These are phyloP conservation scores for Eospalax fontanierii DNA, from an alignment of 2,797 vertebrate genomes.

Conservation along the genomic window DNA sequence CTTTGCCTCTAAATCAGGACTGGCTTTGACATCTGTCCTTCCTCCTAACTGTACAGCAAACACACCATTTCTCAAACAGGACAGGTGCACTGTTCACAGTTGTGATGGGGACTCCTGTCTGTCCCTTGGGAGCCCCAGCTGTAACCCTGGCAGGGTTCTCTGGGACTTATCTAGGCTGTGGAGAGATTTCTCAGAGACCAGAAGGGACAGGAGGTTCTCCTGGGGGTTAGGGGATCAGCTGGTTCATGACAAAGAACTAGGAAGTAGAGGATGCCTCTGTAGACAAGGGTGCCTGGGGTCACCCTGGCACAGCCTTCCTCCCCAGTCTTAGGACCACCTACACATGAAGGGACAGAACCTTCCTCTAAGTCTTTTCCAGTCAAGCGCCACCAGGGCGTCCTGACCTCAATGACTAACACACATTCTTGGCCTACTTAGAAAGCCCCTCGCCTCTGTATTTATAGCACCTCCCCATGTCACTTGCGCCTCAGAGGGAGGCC, in stretches of 20 bases:
- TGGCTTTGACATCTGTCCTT: not conserved
- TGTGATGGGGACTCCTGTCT: not conserved
- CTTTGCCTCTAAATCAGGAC: too few relatives aligned
- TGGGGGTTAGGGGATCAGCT: not conserved
- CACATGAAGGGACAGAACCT: not conserved
- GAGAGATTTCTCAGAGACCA: not conserved
- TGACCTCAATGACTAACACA: constrained; percentile 87
- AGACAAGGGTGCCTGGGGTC: not conserved
- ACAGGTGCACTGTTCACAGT: not conserved
- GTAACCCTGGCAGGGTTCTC: fast-evolving
- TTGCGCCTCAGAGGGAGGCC: constrained; percentile 67
- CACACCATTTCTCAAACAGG: not conserved
- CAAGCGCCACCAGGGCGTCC: constrained; percentile 12
- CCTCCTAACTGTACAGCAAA: not conserved
- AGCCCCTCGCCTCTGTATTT: constrained; percentile 84
- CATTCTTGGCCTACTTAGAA: constrained; percentile 86
- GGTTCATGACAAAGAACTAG: not conserved
- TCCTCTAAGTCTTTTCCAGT: constrained; percentile 10
- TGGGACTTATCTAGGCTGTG: not conserved
- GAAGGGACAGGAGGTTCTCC: not conserved
- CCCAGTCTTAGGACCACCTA: not conserved
- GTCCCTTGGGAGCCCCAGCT: not conserved
- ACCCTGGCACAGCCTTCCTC: not conserved
- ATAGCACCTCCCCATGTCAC: constrained; percentile 74
- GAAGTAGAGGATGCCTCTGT: fast-evolving